Base-by-base conservation (phyloP, 2,113 vertebrate genomes). In the Peromyscus polionotus region DNA sequence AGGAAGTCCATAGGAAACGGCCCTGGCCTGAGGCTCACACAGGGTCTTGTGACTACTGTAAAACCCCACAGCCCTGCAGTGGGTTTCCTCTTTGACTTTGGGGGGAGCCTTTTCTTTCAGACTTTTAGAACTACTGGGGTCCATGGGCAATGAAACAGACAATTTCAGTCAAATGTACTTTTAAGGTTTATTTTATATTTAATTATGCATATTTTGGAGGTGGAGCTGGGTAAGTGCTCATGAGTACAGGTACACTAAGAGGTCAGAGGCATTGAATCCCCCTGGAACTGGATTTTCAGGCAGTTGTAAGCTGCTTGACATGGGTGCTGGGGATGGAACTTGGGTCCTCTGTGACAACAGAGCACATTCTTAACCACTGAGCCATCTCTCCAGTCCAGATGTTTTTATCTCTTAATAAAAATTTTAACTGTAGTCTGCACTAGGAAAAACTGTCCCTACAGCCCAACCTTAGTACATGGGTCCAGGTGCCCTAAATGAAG, bases 11-110 rank as follows among this genome's bases (percentile, higher is more conserved):
- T 57, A 17, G 84, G 63, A 79, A 79, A 72, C 72, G 5, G 19
- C 42, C 61, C 54, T 39, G 19, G 2, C 1, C 0, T 42, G 26
- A 81, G 79, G 4, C 80, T 14, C 65, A 31, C 11, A 6, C 2
- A 76, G 36, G 24, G 42, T 51, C 57, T 26, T 33, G 22, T 17
- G n/a, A 22, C 13, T 59, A 4, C n/a, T 24, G 17, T n/a, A 31
- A 19, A 22, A 11, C 22, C 4, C 59, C n/a, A 36, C 17, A 26
- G 39, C 4, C 54, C 24, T 0, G 13, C 8, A 12, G 57, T 1
- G 13, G 24, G 33, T 65, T 93, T 81, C 81, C 57, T 84, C 81
- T 31, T 63, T 17, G n/a, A 42, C 59, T 42, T 63, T 83, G 26
- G 6, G 57, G 12, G 22, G 57, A 95, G 8, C 7, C 39, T 84